Evolutionary conservation across 1,140 invertebrate genomes (phyloP).

Genomic region (Stegodyphus dumicola): DNA sequence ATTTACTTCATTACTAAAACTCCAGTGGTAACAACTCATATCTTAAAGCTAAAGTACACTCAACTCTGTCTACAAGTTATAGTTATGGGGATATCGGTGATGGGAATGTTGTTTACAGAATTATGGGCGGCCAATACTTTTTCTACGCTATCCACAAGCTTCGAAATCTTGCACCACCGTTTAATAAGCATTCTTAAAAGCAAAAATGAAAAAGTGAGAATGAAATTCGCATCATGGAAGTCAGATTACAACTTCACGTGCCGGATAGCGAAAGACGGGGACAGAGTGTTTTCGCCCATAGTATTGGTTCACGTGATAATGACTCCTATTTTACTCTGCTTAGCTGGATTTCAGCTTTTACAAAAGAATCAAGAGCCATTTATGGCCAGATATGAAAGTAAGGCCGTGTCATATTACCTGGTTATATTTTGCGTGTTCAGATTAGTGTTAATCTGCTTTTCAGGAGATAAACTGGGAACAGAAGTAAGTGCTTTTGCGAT

Average conservation of each 20-base stretch:
- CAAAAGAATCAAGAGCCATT: conserved; percentile 12
- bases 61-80: too few species aligned
- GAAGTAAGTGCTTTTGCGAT: neutral
- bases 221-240: neutral
- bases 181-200: neutral
- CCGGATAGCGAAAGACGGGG: neutral
- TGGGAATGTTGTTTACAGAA: too few species aligned
- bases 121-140: too few species aligned
- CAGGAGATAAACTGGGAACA: neutral
- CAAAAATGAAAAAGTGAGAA: neutral
- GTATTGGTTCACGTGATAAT: neutral
- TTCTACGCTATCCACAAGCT: too few species aligned
- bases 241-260: neutral
- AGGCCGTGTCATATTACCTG: neutral
- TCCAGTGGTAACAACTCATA: too few species aligned
- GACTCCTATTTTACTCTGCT: conserved; percentile 1
- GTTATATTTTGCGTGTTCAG: neutral
- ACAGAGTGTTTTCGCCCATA: neutral
- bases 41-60: too few species aligned
- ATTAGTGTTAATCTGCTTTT: neutral
- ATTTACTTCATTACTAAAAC: too few species aligned
- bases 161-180: too few species aligned
- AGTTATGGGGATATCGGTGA: too few species aligned
- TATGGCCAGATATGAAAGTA: neutral
- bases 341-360: conserved; percentile 1